Base-by-base conservation (phyloP, 2,888 invertebrate genomes). In the Tillus elongatus region DNA sequence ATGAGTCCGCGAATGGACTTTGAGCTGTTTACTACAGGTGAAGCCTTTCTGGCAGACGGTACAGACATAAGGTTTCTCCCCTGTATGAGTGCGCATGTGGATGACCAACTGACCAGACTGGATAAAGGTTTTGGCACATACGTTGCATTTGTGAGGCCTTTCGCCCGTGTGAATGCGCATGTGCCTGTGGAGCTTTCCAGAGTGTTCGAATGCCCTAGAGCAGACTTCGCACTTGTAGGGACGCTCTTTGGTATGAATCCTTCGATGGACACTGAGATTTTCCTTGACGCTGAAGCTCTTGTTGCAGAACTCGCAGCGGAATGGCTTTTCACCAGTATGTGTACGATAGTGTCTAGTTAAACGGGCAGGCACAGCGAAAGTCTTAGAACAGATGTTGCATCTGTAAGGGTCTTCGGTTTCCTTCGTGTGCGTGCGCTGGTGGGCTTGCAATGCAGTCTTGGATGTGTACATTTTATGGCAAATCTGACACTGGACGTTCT, bases 251-350 rank as follows among this genome's bases (percentile, higher is more conserved):
- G 90, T 91, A 64, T 91, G 91, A 47, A 90, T 90, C 40, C 91
- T 76, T 27, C 82, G 72, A 63, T 91, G 91, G 9, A 90, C 90
- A 67, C 88, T 88, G 40, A 91, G 70, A 63, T 91, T 91, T 64
- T 90, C 90, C 65, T 90, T 90, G 4, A 90, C 90, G 58, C 89
- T 89, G 67, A 91, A 91, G 57, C 86, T 83, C 65, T 91, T 91
- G 64, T 82, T 84, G 68, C 90, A 91, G 64, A 85, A 89, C 63
- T 91, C 90, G 66, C 90, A 91, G 4, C 55, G 43, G 63, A 88
- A 91, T 1, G 91, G 90, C 51, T 90, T 79, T 60, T 90, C 90
- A 24, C 90, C 90, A 13, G 90, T 90, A 60, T 90, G 90, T 6
- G 89, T 90, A 41, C 90, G 74, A 62, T 88, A 89, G 59, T 91